A percentile compares a stretch with the other conserved stretches of the same genome.
These are phyloP conservation scores for Auanema freiburgensis DNA, from an alignment of 2,888 invertebrate genomes.

Conservation along the genomic window DNA sequence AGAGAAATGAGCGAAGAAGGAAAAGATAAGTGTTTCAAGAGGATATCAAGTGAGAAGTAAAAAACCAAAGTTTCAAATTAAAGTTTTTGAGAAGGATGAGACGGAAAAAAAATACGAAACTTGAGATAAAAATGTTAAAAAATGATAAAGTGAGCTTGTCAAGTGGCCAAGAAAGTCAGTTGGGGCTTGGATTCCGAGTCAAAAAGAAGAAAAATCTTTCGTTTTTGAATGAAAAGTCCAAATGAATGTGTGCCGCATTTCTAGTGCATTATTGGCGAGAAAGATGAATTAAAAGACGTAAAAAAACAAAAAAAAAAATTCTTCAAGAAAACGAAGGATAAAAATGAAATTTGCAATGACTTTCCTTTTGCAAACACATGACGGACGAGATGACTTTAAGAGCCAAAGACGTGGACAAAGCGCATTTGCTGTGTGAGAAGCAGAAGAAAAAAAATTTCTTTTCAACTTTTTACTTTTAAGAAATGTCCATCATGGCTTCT, in stretches of 20 bases:
- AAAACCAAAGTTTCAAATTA: conserved; percentile 1
- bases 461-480: too few species aligned
- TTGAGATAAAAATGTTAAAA: not conserved
- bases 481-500: too few species aligned
- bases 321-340: not conserved
- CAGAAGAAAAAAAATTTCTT: too few species aligned
- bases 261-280: not conserved
- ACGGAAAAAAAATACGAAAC: conserved; percentile 7
- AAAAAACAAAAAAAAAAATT: conserved; percentile 2
- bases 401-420: too few species aligned
- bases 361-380: too few species aligned
- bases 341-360: too few species aligned
- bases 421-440: too few species aligned
- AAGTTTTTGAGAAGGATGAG: not conserved
- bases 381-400: too few species aligned
- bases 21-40: conserved; percentile 1
- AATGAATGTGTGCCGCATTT: too few species aligned
- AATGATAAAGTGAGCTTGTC: conserved; percentile 7
- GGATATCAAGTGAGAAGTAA: not conserved
- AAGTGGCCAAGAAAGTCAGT: too few species aligned
- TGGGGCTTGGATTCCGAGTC: too few species aligned
- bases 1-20: not conserved
- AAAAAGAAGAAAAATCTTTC: too few species aligned
- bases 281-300: conserved; percentile 1
- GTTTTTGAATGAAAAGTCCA: conserved; percentile 4